These are phyloP conservation scores for Eonycteris spelaea DNA, from an alignment of 2,113 vertebrate species.

Conservation along the genomic window DNA sequence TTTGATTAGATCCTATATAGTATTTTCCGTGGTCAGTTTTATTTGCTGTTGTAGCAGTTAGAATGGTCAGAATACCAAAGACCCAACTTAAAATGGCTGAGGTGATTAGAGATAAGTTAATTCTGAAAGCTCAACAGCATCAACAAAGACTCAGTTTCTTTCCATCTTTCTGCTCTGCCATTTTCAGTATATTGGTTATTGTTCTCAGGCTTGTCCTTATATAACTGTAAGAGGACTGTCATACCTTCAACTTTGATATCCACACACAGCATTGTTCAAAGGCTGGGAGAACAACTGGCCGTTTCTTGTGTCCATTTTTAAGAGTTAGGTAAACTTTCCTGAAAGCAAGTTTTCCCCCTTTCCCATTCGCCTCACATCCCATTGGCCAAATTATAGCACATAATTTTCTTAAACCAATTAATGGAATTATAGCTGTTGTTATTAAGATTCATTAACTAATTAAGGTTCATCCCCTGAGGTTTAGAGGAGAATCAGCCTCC, in stretches of 20 bases:
- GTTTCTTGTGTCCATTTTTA: conserved; percentile 1
- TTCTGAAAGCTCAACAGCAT: background rate
- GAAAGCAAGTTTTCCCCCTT: background rate
- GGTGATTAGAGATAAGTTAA: background rate
- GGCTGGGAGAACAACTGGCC: background rate
- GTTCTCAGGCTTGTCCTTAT: background rate
- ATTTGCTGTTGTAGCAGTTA: conserved; percentile 30
- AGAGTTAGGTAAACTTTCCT: background rate
- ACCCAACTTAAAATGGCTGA: background rate
- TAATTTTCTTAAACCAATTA: conserved; percentile 17
- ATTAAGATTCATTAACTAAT: conserved; percentile 22
- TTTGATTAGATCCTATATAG: background rate
- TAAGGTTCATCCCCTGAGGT: background rate
- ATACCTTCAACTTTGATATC: background rate
- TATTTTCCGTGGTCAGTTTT: background rate
- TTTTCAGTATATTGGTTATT: conserved; percentile 26
- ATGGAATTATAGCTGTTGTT: background rate
- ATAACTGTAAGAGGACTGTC: background rate
- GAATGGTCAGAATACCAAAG: conserved; percentile 2
- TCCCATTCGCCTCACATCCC: background rate
- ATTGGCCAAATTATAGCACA: background rate
- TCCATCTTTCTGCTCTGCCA: background rate
- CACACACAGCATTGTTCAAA: background rate
- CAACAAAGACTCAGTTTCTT: background rate
- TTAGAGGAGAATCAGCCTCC: background rate